Evolutionary conservation across 2,113 vertebrate genomes (phyloP), one percentile per base, ranked within the genome.

Genomic region (Semnopithecus entellus): DNA sequence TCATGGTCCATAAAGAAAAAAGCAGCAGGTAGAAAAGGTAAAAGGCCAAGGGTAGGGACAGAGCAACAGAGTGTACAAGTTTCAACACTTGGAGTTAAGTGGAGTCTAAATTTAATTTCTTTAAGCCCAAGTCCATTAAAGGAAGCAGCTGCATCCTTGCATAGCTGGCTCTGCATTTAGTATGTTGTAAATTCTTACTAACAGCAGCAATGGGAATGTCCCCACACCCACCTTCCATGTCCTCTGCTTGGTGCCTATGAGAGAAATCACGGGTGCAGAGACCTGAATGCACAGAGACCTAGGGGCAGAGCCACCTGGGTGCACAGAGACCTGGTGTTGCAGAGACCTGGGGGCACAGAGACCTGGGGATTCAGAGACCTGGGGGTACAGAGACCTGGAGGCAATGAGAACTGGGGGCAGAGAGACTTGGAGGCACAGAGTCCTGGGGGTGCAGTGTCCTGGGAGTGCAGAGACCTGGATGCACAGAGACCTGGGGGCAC

Each of bases 161-260:
- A 22, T 23, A 16, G 1, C 2, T 20, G 1, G 27, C 9, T 32
- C 57, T 17, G 27, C 27, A 13, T 35, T 3, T 2, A 38, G 1
- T 23, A 14, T 55, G 0, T 13, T 4, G 0, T 22, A 35, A 18
- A n/a, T 45, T 64, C 73, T 48, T 16, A 0, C 0, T 0, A 66
- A 5, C 9, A 5, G 6, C 3, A n/a, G 5, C 0, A 0, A 5
- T 0, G 25, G 52, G 8, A 32, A 52, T 4, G 2, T 27, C 43
- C 17, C 43, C 9, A 12, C 4, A 2, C 4, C 59, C 10, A 18
- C 35, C 27, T 30, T 20, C 27, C 6, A 30, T 22, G 30, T 32
- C 18, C 20, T 7, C 22, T 83, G 11, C 83, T 45, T 12, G 5
- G 32, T 1, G 8, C 4, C 1, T 3, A 2, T 25, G 18, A 6